Evolutionary conservation across 2,888 invertebrate species (phyloP).

Genomic region (Euzetes globulus): DNA sequence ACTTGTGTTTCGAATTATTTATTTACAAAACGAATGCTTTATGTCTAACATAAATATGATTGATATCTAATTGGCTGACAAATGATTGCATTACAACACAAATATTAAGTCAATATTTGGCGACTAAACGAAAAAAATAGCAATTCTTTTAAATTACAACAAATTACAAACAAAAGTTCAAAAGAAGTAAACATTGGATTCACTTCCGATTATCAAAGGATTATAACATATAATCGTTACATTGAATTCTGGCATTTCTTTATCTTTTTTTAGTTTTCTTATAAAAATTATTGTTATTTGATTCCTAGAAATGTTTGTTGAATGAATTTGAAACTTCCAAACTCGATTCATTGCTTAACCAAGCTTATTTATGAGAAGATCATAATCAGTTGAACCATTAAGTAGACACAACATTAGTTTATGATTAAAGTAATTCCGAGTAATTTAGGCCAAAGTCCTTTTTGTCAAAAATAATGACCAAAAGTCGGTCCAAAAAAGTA

Average conservation of each 20-base stretch:
- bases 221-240: no score
- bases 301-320: no score
- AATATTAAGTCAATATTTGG: not conserved
- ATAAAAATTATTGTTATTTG: no score
- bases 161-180: not conserved
- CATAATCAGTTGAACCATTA: no score
- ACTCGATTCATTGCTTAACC: no score
- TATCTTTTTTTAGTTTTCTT: no score
- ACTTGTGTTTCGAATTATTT: constrained; percentile 12
- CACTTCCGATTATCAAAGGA: no score
- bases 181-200: no score
- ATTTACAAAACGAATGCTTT: not conserved
- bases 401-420: no score
- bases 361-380: no score
- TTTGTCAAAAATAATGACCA: not conserved
- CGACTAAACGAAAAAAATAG: not conserved
- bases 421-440: not conserved
- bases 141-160: not conserved
- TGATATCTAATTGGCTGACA: constrained; percentile 16
- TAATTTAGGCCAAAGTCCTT: not conserved
- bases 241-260: no score
- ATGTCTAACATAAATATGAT: constrained; percentile 9
- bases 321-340: no score
- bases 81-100: not conserved
- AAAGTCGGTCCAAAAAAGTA: not conserved